Conservation (phyloP, 2,797 vertebrate genomes). For the Acanthurus leucopareius region DNA sequence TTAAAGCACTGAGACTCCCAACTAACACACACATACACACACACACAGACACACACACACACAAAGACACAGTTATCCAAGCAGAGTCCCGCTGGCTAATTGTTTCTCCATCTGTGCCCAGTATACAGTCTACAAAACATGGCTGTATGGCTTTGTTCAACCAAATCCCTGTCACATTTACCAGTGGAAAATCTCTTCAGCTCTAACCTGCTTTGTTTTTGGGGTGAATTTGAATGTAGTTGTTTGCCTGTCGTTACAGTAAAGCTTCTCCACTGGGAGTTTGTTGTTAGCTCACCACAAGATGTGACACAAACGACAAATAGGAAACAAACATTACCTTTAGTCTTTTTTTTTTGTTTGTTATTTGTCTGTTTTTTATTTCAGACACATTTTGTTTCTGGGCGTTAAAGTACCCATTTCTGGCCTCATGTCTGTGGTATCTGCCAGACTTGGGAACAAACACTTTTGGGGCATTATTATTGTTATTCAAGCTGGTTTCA, state of each 20-base stretch:
- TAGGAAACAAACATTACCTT: conserved; percentile 66
- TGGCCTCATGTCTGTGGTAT: conserved; percentile 71
- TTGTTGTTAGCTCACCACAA: conserved; percentile 49
- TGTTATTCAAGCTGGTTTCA: conserved; percentile 80
- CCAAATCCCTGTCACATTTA: conserved; percentile 70
- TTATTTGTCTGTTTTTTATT: conserved; percentile 43
- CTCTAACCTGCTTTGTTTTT: conserved; percentile 66
- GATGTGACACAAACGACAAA: conserved; percentile 57
- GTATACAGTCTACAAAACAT: conserved; percentile 53
- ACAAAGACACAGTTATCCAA: conserved; percentile 49
- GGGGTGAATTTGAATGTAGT: conserved; percentile 80
- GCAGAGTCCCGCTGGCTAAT: conserved; percentile 63
- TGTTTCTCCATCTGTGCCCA: conserved; percentile 66
- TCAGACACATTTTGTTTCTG: conserved; percentile 53
- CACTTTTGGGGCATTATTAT: conserved; percentile 83
- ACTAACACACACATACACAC: conserved; percentile 38
- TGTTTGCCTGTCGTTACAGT: conserved; percentile 67
- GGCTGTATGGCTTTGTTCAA: conserved; percentile 67
- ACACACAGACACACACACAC: conserved; percentile 24
- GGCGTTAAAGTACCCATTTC: conserved; percentile 56
- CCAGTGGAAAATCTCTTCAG: conserved; percentile 58
- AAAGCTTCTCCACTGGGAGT: conserved; percentile 63
- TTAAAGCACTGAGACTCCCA: conserved; percentile 79
- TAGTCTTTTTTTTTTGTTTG: conserved; percentile 37
- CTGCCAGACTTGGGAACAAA: conserved; percentile 76